Evolutionary conservation across 1,140 invertebrate species (phyloP).

Genomic region (Scaptomyza montana): DNA sequence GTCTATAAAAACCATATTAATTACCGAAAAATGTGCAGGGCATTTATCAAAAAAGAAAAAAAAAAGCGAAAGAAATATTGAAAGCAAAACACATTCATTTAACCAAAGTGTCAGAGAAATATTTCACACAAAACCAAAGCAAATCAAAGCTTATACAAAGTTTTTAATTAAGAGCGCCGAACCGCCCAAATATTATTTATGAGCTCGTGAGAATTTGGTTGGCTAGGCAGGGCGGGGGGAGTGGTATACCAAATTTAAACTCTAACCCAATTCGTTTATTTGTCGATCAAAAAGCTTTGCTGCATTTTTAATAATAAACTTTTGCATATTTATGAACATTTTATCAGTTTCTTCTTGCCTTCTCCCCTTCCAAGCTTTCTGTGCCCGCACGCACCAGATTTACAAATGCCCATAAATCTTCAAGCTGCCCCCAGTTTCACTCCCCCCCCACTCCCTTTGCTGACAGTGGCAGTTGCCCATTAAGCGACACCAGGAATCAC

Average conservation of each 20-base stretch:
- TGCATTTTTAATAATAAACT: slow-evolving; percentile 51
- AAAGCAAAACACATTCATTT: slow-evolving; percentile 56
- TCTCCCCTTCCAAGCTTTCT: slow-evolving; percentile 4
- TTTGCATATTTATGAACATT: slow-evolving; percentile 45
- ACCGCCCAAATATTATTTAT: slow-evolving; percentile 58
- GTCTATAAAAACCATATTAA: slow-evolving; percentile 60
- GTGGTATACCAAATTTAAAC: not conserved
- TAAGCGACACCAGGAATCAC: slow-evolving; percentile 74
- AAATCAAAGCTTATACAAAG: slow-evolving; percentile 49
- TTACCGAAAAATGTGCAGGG: slow-evolving; percentile 47
- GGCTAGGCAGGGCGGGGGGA: too few relatives aligned
- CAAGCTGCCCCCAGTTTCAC: slow-evolving; percentile 27
- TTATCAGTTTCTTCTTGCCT: not conserved
- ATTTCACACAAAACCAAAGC: slow-evolving; percentile 44
- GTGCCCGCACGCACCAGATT: slow-evolving; percentile 44
- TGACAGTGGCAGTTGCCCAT: slow-evolving; percentile 64
- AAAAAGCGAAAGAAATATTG: not conserved
- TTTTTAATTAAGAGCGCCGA: slow-evolving; percentile 67
- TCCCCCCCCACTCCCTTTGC: not conserved
- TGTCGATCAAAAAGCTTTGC: slow-evolving; percentile 32
- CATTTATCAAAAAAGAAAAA: slow-evolving; percentile 51
- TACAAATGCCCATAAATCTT: slow-evolving; percentile 76
- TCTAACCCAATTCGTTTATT: slow-evolving; percentile 38
- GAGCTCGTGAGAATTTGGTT: slow-evolving; percentile 23
- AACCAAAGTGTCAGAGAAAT: slow-evolving; percentile 39